Evolutionary conservation across 2,888 invertebrate species (phyloP).

Genomic region (Diloba caeruleocephala): DNA sequence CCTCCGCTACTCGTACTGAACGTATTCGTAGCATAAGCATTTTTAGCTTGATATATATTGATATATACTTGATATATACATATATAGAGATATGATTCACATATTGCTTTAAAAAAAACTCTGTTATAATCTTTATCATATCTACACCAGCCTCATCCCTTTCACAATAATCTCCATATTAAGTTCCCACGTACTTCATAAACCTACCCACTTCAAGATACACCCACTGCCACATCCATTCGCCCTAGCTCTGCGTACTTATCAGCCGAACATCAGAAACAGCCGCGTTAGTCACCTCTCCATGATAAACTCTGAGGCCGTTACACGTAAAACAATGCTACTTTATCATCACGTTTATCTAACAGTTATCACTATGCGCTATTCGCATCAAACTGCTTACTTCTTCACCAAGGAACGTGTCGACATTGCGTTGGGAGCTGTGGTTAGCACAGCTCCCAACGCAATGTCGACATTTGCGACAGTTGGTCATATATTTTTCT

Average conservation of each 20-base stretch:
- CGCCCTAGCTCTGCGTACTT: conserved; percentile 45
- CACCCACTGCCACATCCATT: conserved; percentile 52
- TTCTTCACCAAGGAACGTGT: conserved; percentile 49
- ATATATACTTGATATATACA: no score
- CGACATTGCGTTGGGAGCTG: conserved; percentile 30
- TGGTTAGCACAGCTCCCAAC: neutral
- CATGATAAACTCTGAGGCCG: conserved; percentile 65
- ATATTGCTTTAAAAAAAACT: no score
- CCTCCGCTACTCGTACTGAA: no score
- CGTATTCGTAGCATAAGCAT: no score
- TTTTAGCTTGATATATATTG: no score
- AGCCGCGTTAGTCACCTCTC: conserved; percentile 63
- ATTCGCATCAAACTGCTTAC: conserved; percentile 55
- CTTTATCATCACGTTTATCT: conserved; percentile 59
- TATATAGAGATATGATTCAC: no score
- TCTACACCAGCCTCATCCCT: no score
- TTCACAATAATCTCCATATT: conserved; percentile 6
- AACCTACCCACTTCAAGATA: conserved; percentile 31
- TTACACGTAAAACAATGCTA: conserved; percentile 63
- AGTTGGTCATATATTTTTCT: no score
- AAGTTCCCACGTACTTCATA: conserved; percentile 48
- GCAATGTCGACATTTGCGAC: no score
- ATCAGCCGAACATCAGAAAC: conserved; percentile 51
- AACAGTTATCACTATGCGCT: conserved; percentile 54
- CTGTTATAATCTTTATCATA: no score